These are phyloP conservation scores for Cirrhinus molitorella DNA, from an alignment of 2,797 vertebrate genomes.

Conservation along the genomic window DNA sequence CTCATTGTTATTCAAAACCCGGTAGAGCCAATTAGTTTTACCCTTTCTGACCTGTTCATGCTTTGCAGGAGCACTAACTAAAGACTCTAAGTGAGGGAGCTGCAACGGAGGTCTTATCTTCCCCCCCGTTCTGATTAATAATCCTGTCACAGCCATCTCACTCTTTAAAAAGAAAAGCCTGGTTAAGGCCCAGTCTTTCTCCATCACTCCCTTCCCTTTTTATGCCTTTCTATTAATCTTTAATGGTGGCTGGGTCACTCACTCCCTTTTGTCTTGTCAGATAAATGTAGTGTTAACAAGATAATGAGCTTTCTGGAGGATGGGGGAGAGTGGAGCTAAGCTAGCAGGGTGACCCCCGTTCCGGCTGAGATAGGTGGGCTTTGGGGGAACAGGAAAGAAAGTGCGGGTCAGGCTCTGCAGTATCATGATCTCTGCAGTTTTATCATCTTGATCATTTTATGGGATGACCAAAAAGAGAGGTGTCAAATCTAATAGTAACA, in stretches of 20 bases:
- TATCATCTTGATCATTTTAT: slow-evolving; percentile 11
- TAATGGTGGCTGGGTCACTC: slow-evolving; percentile 87
- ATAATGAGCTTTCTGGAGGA: slow-evolving; percentile 83
- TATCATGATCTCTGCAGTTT: slow-evolving; percentile 11
- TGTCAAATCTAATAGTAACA: slow-evolving; percentile 3
- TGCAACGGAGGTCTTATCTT: slow-evolving; percentile 62
- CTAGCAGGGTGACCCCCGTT: slow-evolving; percentile 74
- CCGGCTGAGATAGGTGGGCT: slow-evolving; percentile 65
- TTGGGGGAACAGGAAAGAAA: neutral
- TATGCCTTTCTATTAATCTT: slow-evolving; percentile 89
- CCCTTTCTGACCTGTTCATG: slow-evolving; percentile 80
- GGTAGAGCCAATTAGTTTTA: slow-evolving; percentile 86
- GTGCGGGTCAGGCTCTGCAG: neutral
- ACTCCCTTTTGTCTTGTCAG: slow-evolving; percentile 90
- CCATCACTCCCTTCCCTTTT: slow-evolving; percentile 70
- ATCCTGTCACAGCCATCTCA: slow-evolving; percentile 89
- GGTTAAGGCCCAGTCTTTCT: slow-evolving; percentile 73
- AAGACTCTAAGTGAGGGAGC: slow-evolving; percentile 79
- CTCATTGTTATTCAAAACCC: slow-evolving; percentile 83
- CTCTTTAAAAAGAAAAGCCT: slow-evolving; percentile 87
- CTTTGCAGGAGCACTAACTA: slow-evolving; percentile 74
- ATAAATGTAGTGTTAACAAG: slow-evolving; percentile 94
- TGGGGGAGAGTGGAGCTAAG: slow-evolving; percentile 20
- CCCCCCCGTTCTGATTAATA: slow-evolving; percentile 89
- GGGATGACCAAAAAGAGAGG: neutral